These are phyloP conservation scores for Hippasteria phrygiana DNA, from an alignment of 53 echinoderm and acorn worm species.

Conservation along the genomic window DNA sequence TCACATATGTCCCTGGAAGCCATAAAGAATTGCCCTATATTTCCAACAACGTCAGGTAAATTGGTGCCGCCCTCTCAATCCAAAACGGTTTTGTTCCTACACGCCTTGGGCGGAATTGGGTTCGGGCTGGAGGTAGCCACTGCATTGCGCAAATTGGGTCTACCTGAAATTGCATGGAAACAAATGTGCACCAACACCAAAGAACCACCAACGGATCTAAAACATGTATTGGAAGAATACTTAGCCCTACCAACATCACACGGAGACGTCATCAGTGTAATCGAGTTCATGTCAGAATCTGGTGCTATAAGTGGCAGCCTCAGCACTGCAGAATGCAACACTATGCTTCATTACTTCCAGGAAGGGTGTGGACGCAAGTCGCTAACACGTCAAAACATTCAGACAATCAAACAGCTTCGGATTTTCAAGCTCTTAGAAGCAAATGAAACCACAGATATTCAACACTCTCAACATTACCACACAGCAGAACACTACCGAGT, in stretches of 20 bases:
- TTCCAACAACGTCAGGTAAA: conserved; percentile 38
- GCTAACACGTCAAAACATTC: not conserved
- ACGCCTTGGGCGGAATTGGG: not conserved
- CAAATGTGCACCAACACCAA: not conserved
- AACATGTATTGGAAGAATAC: not conserved
- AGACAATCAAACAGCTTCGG: conserved; percentile 36
- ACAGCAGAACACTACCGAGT: conserved; percentile 7
- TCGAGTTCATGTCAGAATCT: not conserved
- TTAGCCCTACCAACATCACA: conserved; percentile 3
- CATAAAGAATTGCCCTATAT: conserved; percentile 53
- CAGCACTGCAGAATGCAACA: not conserved
- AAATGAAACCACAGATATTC: not conserved
- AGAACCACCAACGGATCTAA: not conserved
- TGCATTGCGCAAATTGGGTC: conserved; percentile 42
- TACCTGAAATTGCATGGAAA: conserved; percentile 26
- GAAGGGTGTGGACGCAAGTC: not conserved
- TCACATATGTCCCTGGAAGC: not conserved
- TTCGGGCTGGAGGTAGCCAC: not conserved
- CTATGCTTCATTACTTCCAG: conserved; percentile 49
- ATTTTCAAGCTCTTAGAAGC: conserved; percentile 3
- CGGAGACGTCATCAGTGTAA: conserved; percentile 31
- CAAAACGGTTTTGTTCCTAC: conserved; percentile 34
- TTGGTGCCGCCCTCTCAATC: conserved; percentile 26
- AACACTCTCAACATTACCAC: conserved; percentile 16
- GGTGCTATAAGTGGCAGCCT: not conserved